A percentile compares a stretch with the other conserved stretches of the same genome.
phyloP scores from a whole-genome alignment of 2,888 invertebrate genomes.

The Cyclophora albipunctata region DNA sequence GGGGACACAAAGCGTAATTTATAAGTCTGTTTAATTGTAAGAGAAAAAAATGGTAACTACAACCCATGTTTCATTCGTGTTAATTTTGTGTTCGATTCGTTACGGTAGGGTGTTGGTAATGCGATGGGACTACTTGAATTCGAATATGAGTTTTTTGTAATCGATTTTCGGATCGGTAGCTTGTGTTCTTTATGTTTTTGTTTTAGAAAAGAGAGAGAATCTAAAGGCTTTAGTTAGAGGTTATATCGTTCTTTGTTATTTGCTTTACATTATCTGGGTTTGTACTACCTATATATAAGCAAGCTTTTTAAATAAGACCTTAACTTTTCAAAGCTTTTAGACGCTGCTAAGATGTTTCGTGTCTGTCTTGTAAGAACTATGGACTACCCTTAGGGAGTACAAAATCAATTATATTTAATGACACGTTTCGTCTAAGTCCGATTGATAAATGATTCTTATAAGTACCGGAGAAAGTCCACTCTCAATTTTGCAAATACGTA shows the following conservation, averaged over 20 bases:
- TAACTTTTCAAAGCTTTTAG: too few species aligned
- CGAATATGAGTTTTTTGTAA: conserved; percentile 22
- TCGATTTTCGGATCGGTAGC: conserved; percentile 3
- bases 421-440: too few species aligned
- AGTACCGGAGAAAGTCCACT: conserved; percentile 4
- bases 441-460: not conserved
- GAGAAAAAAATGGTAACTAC: conserved; percentile 31
- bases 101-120: conserved; percentile 38
- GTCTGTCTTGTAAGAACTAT: too few species aligned
- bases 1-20: conserved; percentile 57
- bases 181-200: not conserved
- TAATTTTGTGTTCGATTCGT: conserved; percentile 51
- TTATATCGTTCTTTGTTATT: too few species aligned
- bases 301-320: too few species aligned
- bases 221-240: too few species aligned
- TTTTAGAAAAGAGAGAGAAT: too few species aligned
- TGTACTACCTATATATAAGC: too few species aligned
- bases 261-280: too few species aligned
- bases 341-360: too few species aligned
- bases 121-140: conserved; percentile 24
- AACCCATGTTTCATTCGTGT: conserved; percentile 39
- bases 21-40: conserved; percentile 58
- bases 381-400: too few species aligned
- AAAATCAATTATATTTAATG: too few species aligned
- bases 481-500: conserved; percentile 21